A percentile compares a stretch with the other conserved stretches of the same genome.
Evolutionary conservation across 2,113 vertebrate genomes (phyloP).

Genomic region (Capra hircus): DNA sequence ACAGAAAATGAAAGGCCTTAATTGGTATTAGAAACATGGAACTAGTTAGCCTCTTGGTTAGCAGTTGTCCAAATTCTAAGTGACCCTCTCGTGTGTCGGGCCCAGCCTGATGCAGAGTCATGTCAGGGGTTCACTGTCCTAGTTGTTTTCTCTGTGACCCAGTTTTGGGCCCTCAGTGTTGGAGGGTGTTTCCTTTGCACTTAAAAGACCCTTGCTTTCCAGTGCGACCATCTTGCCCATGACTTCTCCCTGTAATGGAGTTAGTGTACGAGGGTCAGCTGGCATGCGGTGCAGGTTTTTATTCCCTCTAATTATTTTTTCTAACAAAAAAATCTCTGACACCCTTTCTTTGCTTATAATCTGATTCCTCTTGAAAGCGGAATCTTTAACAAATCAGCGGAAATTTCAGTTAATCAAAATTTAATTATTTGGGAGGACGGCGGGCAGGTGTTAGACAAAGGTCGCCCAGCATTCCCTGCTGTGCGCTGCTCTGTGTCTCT

Average conservation of each 20-base stretch:
- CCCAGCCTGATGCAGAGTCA: background rate
- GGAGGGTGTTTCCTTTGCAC: background rate
- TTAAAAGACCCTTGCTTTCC: background rate
- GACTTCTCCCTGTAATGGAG: background rate
- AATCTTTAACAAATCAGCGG: background rate
- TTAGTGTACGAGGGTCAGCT: background rate
- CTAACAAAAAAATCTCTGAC: background rate
- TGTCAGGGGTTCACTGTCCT: background rate
- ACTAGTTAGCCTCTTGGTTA: background rate
- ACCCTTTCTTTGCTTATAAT: background rate
- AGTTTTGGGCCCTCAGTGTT: background rate
- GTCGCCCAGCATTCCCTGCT: background rate
- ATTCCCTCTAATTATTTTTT: background rate
- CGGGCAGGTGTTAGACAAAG: background rate
- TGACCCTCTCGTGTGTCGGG: background rate
- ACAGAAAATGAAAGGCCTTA: background rate
- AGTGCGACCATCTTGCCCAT: background rate
- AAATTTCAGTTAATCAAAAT: slow-evolving; percentile 25
- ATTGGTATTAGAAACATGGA: background rate
- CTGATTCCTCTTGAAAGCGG: slow-evolving; percentile 15
- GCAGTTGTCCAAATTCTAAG: background rate
- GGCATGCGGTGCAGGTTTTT: background rate
- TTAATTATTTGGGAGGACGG: slow-evolving; percentile 2
- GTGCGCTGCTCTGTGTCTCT: background rate
- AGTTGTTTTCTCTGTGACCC: background rate